Base-by-base conservation (phyloP, 1,140 invertebrate genomes). In the Drosophila rhopaloa region DNA sequence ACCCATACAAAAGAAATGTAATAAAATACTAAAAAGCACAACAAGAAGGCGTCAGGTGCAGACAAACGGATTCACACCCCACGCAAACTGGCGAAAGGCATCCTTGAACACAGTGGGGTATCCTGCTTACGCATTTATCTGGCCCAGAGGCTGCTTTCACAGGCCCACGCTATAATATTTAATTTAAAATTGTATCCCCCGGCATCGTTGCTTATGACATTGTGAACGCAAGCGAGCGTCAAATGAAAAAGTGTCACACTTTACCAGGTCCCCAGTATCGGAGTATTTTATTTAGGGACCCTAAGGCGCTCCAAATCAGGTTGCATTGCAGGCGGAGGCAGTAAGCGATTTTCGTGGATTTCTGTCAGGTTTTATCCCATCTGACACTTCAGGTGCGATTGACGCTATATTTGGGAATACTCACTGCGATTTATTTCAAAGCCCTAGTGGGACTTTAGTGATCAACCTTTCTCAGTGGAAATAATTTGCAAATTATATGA, bases 151-250 rank as follows among this genome's bases (percentile, higher is more conserved):
- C 65, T 63, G 38, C 63, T 56, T 66, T 44, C 47, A 51, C n/a
- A 68, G 48, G 48, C 53, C 71, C 61, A 53, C 46, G 71, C 61
- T 59, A 50, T 60, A 79, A 84, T 76, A 84, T 84, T 76, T 83
- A 84, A 84, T 84, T 84, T 84, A 72, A 83, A 84, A 76, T 80
- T 53, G 62, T 62, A 58, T 44, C 81, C 72, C 44, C 60, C 29
- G 50, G 76, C 76, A 58, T 67, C 78, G 66, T 60, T 48, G 58
- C 54, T 60, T 74, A 60, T 79, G 62, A 77, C 43, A 72, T 77
- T 67, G 54, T 47, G 16, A 27, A 44, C 14, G 29, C 67, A 61
- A 73, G 58, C 53, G 51, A 58, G 53, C 56, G 47, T 68, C 73
- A 82, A 82, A 74, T 74, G 46, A 74, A 65, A 74, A 63, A 67